A percentile compares a stretch with the other conserved stretches of the same genome.
Conservation (phyloP, 2,797 vertebrate species). For the Tragelaphus eurycerus region DNA sequence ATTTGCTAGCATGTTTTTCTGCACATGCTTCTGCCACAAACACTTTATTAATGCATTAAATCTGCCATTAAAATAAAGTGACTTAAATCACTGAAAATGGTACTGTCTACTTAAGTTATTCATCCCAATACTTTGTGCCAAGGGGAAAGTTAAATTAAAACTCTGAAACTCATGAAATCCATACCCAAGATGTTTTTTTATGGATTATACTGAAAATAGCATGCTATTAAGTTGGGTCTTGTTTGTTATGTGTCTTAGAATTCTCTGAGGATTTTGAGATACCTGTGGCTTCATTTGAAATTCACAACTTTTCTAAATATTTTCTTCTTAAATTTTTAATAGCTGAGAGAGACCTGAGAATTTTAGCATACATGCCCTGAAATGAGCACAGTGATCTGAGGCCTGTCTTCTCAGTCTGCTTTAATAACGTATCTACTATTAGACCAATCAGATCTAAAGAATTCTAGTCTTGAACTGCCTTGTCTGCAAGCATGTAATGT, state of each 20-base stretch:
- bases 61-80: constrained; percentile 57
- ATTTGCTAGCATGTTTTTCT: constrained; percentile 27
- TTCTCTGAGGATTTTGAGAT: not conserved
- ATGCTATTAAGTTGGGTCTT: not conserved
- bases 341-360: not conserved
- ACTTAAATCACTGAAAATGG: constrained; percentile 15
- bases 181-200: not conserved
- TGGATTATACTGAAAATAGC: not conserved
- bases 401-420: not conserved
- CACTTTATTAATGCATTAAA: constrained; percentile 55
- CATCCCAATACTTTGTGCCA: not conserved
- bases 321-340: not conserved
- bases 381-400: not conserved
- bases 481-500: not conserved
- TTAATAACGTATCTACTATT: not conserved
- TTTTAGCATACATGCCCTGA: not conserved
- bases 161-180: not conserved
- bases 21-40: constrained; percentile 52
- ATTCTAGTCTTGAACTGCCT: not conserved
- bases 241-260: not conserved
- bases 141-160: not conserved
- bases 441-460: not conserved
- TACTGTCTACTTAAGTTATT: not conserved
- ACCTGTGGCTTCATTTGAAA: not conserved
- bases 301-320: not conserved